Base-by-base conservation (phyloP, 2,113 vertebrate species). In the Limanda limanda region DNA sequence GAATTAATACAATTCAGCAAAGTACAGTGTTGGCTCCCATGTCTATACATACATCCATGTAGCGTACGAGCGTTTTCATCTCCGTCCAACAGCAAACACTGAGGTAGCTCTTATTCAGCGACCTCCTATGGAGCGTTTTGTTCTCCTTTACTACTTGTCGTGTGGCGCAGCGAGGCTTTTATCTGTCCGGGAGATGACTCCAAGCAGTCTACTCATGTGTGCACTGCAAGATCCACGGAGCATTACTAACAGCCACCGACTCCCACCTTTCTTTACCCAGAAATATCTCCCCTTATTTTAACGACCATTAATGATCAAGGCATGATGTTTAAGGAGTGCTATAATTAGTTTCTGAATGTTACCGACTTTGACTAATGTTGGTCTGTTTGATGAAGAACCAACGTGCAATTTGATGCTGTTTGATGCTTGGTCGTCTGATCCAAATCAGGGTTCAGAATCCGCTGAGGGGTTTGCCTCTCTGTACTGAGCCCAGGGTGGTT, bases 101-200 rank as follows among this genome's bases (percentile, higher is more conserved):
- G 74, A 85, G 56, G 63, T 79, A 80, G 85, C 80, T 86, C 56
- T 78, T 86, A 82, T 76, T 85, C 86, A 78, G 76, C 64, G 40
- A 35, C 80, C 82, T 81, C 79, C 82, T 80, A 78, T 71, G 15
- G 77, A 83, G 81, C 31, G 31, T 68, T 88, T 71, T 55, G 67
- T 70, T 75, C 75, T 84, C 56, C 55, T 90, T 91, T 84, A 85
- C 67, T 72, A 82, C 48, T 61, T 74, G 65, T 92, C 74, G 72
- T 92, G 89, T 90, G 89, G 88, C 45, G 81, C 65, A 71, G 82
- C 9, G 1, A 78, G 78, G 70, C 92, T 92, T 93, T 93, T 76
- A 93, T 93, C 87, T 88, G 83, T 68, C 83, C 74, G 48, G 92
- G 89, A 86, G 74, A 88, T 14, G 88, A 84, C 92, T 91, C 87